Evolutionary conservation across 2,797 vertebrate species (phyloP).

Genomic region (Hyperoplus lanceolatus): DNA sequence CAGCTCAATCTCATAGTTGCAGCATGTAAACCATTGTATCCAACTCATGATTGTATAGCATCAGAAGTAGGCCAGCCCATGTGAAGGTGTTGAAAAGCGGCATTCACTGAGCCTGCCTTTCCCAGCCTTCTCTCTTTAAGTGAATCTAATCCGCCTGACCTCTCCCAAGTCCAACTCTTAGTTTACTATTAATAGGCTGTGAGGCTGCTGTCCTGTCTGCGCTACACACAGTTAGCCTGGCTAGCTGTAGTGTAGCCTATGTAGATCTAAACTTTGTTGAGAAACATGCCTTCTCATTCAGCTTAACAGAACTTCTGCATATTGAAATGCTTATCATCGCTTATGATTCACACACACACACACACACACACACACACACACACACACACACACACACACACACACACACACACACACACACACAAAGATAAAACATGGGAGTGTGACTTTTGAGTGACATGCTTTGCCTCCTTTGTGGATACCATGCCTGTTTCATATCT

Average conservation of each 20-base stretch:
- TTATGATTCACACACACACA: background rate
- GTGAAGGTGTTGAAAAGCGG: constrained; percentile 60
- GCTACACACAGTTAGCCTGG: constrained; percentile 28
- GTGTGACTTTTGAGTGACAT: constrained; percentile 1
- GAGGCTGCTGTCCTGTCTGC: constrained; percentile 21
- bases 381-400: background rate
- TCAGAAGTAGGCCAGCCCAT: constrained; percentile 22
- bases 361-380: background rate
- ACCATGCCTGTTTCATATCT: constrained; percentile 14
- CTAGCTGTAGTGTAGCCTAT: constrained; percentile 31
- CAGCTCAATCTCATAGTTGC: background rate
- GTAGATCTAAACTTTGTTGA: constrained; percentile 10
- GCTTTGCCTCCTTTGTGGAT: constrained; percentile 19
- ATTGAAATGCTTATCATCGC: background rate
- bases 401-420: background rate
- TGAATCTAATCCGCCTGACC: constrained; percentile 83
- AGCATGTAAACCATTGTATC: too few relatives aligned
- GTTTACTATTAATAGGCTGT: constrained; percentile 85
- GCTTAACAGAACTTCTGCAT: background rate
- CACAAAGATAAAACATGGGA: background rate
- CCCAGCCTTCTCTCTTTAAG: constrained; percentile 76
- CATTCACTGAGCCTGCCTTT: constrained; percentile 64
- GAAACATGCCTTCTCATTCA: constrained; percentile 7
- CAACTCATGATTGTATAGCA: background rate
- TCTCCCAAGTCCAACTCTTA: constrained; percentile 75